Evolutionary conservation across 2,888 invertebrate species (phyloP).

Genomic region (Philonicus albiceps): DNA sequence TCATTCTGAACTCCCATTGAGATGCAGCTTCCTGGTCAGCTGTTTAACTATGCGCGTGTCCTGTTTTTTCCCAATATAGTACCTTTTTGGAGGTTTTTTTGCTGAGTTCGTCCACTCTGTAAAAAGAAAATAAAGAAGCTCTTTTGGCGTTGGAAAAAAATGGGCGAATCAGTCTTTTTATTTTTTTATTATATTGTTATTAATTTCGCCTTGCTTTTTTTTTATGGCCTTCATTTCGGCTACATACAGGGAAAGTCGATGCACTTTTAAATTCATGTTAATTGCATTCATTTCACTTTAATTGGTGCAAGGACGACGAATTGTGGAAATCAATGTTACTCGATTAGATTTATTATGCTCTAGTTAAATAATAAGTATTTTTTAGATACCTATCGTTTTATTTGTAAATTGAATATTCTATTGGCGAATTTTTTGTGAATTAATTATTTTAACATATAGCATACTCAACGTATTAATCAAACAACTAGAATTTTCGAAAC

Average conservation of each 20-base stretch:
- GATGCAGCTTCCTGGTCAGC: slow-evolving; percentile 18
- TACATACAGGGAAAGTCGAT: slow-evolving; percentile 10
- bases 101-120: background rate
- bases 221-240: slow-evolving; percentile 9
- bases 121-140: background rate
- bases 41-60: slow-evolving; percentile 34
- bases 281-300: slow-evolving; percentile 11
- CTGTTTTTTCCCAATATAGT: slow-evolving; percentile 3
- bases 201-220: slow-evolving; percentile 7
- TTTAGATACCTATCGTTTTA: background rate
- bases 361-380: no score
- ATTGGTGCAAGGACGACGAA: background rate
- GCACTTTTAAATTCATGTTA: slow-evolving; percentile 34
- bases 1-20: slow-evolving; percentile 34
- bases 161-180: background rate
- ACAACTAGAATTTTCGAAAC: no score
- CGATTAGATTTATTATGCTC: background rate
- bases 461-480: no score
- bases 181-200: slow-evolving; percentile 24
- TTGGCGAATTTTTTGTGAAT: no score
- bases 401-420: no score
- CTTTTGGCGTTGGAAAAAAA: background rate
- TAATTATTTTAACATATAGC: no score
- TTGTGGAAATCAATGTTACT: background rate
- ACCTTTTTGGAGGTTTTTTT: background rate